phyloP scores from a whole-genome alignment of 2,113 vertebrate species.

The Xenus cinereus region DNA sequence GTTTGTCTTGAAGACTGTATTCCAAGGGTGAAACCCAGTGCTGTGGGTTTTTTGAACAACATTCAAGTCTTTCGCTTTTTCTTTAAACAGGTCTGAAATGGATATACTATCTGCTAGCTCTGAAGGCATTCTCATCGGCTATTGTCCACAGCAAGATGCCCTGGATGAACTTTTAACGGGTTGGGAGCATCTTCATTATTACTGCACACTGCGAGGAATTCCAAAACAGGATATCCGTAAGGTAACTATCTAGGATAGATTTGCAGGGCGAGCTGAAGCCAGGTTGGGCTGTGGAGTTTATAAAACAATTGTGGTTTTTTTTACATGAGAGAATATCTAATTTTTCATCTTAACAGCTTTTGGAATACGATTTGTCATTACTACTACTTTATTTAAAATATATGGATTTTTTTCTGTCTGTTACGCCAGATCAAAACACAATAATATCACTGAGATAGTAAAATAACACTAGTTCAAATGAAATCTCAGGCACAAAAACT shows the following conservation, averaged over 20 bases:
- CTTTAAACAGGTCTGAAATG: constrained; percentile 46
- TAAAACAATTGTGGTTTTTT: not conserved
- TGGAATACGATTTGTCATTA: not conserved
- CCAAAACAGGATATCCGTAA: constrained; percentile 31
- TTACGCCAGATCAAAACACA: not conserved
- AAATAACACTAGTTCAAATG: not conserved
- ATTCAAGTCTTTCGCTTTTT: not conserved
- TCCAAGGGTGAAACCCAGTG: not conserved
- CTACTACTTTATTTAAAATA: not conserved
- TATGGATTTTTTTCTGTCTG: not conserved
- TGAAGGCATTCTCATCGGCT: constrained; percentile 64
- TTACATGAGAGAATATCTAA: not conserved
- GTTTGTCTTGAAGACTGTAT: not conserved
- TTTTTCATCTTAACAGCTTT: not conserved
- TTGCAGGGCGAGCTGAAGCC: not conserved
- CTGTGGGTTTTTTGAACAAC: not conserved
- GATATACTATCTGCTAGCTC: constrained; percentile 45
- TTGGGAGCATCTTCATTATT: constrained; percentile 76
- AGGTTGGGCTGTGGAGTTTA: not conserved
- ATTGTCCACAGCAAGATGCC: constrained; percentile 76
- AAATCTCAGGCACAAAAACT: not conserved
- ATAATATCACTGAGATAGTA: not conserved
- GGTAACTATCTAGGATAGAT: constrained; percentile 21
- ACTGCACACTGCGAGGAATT: constrained; percentile 72
- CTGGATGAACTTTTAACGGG: constrained; percentile 71